Evolutionary conservation across 2,113 vertebrate genomes (phyloP).

Genomic region (Plotosus lineatus): DNA sequence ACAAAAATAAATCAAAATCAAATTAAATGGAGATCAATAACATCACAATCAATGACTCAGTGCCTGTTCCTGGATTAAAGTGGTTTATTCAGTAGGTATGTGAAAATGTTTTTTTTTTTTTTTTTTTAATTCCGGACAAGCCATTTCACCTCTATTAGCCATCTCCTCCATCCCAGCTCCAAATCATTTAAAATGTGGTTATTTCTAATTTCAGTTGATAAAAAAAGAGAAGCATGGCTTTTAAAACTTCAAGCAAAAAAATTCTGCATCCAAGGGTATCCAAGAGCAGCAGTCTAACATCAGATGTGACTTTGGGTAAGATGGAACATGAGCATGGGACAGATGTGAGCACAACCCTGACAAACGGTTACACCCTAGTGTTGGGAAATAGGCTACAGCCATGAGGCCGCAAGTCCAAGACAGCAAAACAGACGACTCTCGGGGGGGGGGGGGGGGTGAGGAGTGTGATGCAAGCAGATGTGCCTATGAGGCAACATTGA

Average conservation of each 20-base stretch:
- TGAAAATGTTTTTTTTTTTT: not conserved
- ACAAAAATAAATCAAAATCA: too few relatives aligned
- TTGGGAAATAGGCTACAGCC: not conserved
- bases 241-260: slow-evolving; percentile 27
- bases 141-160: slow-evolving; percentile 15
- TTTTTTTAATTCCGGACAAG: not conserved
- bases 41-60: not conserved
- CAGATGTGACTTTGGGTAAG: slow-evolving; percentile 39
- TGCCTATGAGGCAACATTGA: too few relatives aligned
- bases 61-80: not conserved
- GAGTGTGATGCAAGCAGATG: too few relatives aligned
- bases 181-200: slow-evolving; percentile 2
- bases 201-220: slow-evolving; percentile 19
- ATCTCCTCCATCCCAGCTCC: not conserved
- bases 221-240: not conserved
- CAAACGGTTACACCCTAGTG: not conserved
- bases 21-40: slow-evolving; percentile 4
- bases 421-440: too few relatives aligned
- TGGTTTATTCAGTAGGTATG: not conserved
- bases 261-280: not conserved
- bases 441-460: too few relatives aligned
- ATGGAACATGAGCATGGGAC: not conserved
- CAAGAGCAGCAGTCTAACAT: not conserved
- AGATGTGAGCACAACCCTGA: not conserved
- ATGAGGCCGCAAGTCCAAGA: not conserved